Evolutionary conservation across 2,888 invertebrate genomes (phyloP).

Genomic region (Merodon equestris): DNA sequence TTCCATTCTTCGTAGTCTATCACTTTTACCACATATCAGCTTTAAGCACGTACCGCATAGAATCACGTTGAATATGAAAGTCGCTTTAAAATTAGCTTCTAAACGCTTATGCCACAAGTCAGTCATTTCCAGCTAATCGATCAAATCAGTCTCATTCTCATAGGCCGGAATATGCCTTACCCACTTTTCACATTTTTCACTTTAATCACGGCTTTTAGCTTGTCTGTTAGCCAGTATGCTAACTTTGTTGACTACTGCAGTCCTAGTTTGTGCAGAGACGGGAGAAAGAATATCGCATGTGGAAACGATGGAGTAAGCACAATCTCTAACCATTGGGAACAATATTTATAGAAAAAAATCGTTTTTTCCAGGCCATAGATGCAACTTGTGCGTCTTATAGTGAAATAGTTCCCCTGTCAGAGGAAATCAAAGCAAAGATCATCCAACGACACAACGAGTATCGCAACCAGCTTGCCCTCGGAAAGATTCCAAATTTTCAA

Average conservation of each 20-base stretch:
- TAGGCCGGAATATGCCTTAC: no score
- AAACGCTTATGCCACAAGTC: no score
- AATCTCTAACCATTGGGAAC: not conserved
- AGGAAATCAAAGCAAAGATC: slow-evolving; percentile 45
- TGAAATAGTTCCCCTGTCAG: slow-evolving; percentile 32
- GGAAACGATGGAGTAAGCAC: slow-evolving; percentile 9
- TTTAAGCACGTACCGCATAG: no score
- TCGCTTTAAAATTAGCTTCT: no score
- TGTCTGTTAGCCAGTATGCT: not conserved
- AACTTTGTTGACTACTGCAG: not conserved
- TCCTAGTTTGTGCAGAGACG: no score
- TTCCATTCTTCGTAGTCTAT: no score
- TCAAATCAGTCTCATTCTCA: no score
- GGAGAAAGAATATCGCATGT: slow-evolving; percentile 24
- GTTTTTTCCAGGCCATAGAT: slow-evolving; percentile 32
- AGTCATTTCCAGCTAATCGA: no score
- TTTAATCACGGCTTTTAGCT: no score
- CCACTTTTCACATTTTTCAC: no score
- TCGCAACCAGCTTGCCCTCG: slow-evolving; percentile 65
- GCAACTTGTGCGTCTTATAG: slow-evolving; percentile 39
- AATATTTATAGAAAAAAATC: not conserved
- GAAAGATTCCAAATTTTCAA: slow-evolving; percentile 42
- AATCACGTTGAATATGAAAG: no score
- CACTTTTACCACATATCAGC: no score
- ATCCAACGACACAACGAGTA: slow-evolving; percentile 64